Evolutionary conservation across 2,888 invertebrate genomes (phyloP).

Genomic region (Synanthedon tipuliformis): DNA sequence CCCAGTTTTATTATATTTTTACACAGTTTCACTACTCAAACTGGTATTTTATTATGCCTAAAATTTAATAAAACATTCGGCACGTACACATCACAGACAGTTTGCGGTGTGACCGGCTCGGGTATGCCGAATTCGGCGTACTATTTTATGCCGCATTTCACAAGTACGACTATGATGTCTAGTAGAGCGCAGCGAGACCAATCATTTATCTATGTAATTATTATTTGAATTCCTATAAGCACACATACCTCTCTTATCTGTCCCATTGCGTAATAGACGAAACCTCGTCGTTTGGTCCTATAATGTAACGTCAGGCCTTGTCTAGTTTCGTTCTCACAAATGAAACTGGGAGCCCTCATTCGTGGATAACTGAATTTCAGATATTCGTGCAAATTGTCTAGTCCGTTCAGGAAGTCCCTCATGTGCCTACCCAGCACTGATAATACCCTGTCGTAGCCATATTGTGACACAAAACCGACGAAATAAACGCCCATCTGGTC

Average conservation of each 20-base stretch:
- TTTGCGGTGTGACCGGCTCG: too few species aligned
- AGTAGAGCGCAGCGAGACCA: too few species aligned
- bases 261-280: conserved; percentile 97
- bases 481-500: conserved; percentile 95
- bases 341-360: conserved; percentile 94
- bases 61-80: too few species aligned
- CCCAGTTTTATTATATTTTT: too few species aligned
- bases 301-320: conserved; percentile 94
- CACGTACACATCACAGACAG: too few species aligned
- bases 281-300: conserved; percentile 91
- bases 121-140: too few species aligned
- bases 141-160: too few species aligned
- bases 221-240: neutral
- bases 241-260: conserved; percentile 84
- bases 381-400: conserved; percentile 98
- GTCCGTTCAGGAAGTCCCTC: conserved; percentile 93
- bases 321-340: conserved; percentile 94
- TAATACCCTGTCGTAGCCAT: conserved; percentile 92
- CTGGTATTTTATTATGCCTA: too few species aligned
- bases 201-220: too few species aligned
- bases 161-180: too few species aligned
- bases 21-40: too few species aligned
- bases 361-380: conserved; percentile 94
- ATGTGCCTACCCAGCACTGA: conserved; percentile 93
- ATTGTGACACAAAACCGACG: conserved; percentile 92